Conservation (phyloP, 2,113 vertebrate genomes). For the Cavia porcellus region DNA sequence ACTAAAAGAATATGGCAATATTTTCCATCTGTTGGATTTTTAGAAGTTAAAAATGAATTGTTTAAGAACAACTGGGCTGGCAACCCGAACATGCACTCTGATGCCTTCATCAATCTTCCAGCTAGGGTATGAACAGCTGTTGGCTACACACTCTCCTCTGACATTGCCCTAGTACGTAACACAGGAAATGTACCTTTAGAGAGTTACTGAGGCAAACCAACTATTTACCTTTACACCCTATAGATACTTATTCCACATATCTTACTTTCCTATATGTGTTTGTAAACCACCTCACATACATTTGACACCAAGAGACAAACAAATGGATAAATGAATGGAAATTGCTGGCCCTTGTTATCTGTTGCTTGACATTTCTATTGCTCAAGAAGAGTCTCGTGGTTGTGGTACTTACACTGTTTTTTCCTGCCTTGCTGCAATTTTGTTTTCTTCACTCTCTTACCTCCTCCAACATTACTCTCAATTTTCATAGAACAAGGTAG, state of each 20-base stretch:
- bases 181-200: neutral
- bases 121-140: neutral
- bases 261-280: slow-evolving; percentile 11
- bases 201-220: neutral
- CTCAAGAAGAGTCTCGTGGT: neutral
- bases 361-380: neutral
- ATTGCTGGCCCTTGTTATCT: neutral
- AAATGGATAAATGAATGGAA: neutral
- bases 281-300: neutral
- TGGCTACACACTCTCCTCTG: neutral
- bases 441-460: neutral
- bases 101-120: neutral
- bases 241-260: slow-evolving; percentile 19
- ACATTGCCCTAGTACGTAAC: neutral
- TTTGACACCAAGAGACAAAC: neutral
- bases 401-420: neutral
- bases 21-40: neutral
- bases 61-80: neutral
- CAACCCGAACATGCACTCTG: neutral
- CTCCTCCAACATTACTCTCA: neutral
- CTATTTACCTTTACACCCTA: neutral
- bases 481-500: slow-evolving; percentile 16
- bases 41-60: neutral
- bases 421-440: neutral
- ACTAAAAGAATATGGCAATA: slow-evolving; percentile 9